Evolutionary conservation across 2,113 vertebrate genomes (phyloP), one percentile per base, ranked within the genome.

Genomic region (Gymnogyps californianus): DNA sequence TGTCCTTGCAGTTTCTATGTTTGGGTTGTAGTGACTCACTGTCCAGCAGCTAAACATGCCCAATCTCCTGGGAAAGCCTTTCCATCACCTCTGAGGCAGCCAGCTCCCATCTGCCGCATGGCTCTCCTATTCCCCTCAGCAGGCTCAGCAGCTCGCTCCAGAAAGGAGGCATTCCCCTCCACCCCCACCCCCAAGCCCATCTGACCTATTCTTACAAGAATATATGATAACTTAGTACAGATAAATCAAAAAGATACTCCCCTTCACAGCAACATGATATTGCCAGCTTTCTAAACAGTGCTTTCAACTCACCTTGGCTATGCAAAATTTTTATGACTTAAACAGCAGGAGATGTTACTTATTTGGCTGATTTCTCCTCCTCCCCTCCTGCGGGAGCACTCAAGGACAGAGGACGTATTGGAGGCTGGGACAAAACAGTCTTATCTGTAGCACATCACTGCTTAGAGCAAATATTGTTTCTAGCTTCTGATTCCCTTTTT

Each of bases 391-490:
- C 0, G 7, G 57, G 83, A 96, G 74, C 61, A 84, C 62, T 91
- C 91, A 93, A 93, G 89, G 93, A 91, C 87, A 84, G 55, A 89
- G n/a, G 21, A 87, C 61, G 87, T 91, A 47, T 13, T 4, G 9
- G 57, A 87, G 57, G 24, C 51, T 77, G 72, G 62, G 58, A 92
- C 79, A 78, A 87, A 95, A 54, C 34, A 88, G 59, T 61, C 71
- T 93, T 85, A 87, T 84, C 87, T 89, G 31, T 87, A 95, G 81
- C 78, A 90, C 34, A 69, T 94, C 78, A 10, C 44, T 40, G 70
- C 78, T 94, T 87, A 85, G 72, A 93, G 89, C 81, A 94, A 91
- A 93, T 95, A 91, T n/a, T 84, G 57, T 94, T 95, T 91, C 77
- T 91, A 89, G 77, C 38, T 96, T 84, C 87, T 57, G 89, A 67